These are phyloP conservation scores for Liopterus haemorrhoidalis DNA, from an alignment of 2,888 invertebrate species.

Conservation along the genomic window DNA sequence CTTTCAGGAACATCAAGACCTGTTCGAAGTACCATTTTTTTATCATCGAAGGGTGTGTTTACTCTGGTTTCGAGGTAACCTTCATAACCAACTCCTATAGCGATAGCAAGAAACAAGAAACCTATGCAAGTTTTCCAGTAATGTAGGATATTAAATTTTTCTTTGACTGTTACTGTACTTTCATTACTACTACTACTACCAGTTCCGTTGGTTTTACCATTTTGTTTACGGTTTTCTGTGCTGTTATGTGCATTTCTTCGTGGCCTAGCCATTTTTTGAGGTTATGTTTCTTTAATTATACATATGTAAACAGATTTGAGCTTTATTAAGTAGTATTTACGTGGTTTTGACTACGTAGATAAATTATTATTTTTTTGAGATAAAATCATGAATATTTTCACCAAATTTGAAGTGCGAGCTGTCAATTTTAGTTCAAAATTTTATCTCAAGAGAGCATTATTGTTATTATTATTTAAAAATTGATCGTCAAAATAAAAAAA, in stretches of 20 bases:
- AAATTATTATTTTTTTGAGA: not conserved
- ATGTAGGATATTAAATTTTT: conserved; percentile 32
- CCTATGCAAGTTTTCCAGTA: conserved; percentile 60
- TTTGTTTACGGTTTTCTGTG: conserved; percentile 29
- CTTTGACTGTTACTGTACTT: conserved; percentile 38
- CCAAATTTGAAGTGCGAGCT: conserved; percentile 7
- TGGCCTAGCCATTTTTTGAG: conserved; percentile 22
- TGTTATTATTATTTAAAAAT: not conserved
- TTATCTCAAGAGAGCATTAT: not conserved
- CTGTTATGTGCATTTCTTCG: conserved; percentile 27
- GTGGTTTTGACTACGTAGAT: conserved; percentile 18
- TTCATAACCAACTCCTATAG: conserved; percentile 68
- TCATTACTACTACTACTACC: conserved; percentile 46
- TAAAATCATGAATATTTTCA: not conserved
- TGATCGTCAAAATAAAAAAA: conserved; percentile 4
- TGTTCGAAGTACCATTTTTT: conserved; percentile 66
- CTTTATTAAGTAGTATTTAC: conserved; percentile 16
- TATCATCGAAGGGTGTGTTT: conserved; percentile 74
- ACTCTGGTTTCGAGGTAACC: conserved; percentile 85
- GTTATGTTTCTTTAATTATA: conserved; percentile 1
- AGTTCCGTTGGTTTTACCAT: conserved; percentile 20
- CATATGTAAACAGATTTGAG: conserved; percentile 5
- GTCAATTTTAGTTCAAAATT: not conserved
- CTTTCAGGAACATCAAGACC: conserved; percentile 68
- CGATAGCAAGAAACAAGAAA: conserved; percentile 58